Conservation (phyloP, 1,140 invertebrate genomes). For the Brachionus angularis region DNA sequence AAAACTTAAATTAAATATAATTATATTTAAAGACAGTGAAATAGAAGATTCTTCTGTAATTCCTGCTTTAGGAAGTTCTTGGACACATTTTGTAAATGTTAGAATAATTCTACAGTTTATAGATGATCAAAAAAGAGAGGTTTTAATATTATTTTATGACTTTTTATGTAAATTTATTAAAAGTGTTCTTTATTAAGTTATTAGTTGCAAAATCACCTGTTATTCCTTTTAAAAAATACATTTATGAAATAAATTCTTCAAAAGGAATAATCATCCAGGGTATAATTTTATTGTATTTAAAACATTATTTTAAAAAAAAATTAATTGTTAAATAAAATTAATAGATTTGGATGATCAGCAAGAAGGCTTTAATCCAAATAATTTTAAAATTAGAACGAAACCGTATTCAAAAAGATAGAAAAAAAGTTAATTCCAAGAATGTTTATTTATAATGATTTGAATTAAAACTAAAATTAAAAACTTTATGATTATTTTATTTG, state of each 20-base stretch:
- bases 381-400: slow-evolving; percentile 6
- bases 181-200: neutral
- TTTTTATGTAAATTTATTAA: too few relatives aligned
- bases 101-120: slow-evolving; percentile 2
- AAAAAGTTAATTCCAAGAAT: too few relatives aligned
- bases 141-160: too few relatives aligned
- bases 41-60: neutral
- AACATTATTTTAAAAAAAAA: too few relatives aligned
- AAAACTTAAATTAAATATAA: neutral
- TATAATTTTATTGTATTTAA: neutral
- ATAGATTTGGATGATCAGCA: neutral
- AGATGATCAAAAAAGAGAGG: slow-evolving; percentile 24
- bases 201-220: slow-evolving; percentile 4
- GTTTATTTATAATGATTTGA: too few relatives aligned
- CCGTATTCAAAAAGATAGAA: slow-evolving; percentile 12
- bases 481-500: too few relatives aligned
- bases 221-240: neutral
- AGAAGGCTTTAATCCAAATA: neutral
- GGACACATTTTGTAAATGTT: slow-evolving; percentile 28
- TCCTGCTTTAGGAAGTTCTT: slow-evolving; percentile 1
- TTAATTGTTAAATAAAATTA: neutral
- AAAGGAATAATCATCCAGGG: neutral
- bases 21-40: neutral
- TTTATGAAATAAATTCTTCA: neutral
- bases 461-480: too few relatives aligned